A percentile compares a stretch with the other conserved stretches of the same genome.
Evolutionary conservation across 2,888 invertebrate species (phyloP).

Genomic region (Melieria picta): DNA sequence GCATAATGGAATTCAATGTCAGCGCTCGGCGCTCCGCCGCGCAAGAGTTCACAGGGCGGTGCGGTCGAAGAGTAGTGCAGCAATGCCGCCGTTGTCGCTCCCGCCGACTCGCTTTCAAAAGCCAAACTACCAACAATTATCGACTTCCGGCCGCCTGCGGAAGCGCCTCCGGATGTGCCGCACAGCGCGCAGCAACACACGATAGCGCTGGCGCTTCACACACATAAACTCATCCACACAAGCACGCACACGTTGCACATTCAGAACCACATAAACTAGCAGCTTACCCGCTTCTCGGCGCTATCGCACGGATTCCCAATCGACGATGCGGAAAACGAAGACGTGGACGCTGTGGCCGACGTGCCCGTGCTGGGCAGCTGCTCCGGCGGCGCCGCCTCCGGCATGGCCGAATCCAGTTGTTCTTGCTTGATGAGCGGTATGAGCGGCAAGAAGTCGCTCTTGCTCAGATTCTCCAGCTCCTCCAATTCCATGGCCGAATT

Average conservation of each 20-base stretch:
- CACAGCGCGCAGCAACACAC: background rate
- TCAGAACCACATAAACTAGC: background rate
- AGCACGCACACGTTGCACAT: background rate
- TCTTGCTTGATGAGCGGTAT: slow-evolving; percentile 65
- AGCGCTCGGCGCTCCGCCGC: background rate
- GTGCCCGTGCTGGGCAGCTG: slow-evolving; percentile 51
- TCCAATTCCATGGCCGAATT: slow-evolving; percentile 61
- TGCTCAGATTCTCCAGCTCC: slow-evolving; percentile 62
- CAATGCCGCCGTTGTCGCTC: no score
- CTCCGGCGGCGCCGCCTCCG: slow-evolving; percentile 54
- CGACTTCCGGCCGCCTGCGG: slow-evolving; percentile 35
- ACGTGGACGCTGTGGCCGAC: slow-evolving; percentile 50
- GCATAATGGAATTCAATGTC: no score
- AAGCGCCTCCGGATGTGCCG: slow-evolving; percentile 31
- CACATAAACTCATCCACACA: slow-evolving; percentile 5
- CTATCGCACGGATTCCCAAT: slow-evolving; percentile 65
- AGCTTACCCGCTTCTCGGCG: slow-evolving; percentile 65
- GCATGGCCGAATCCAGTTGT: slow-evolving; percentile 57
- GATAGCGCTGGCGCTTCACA: background rate
- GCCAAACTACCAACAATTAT: slow-evolving; percentile 17
- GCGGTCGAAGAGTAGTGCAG: background rate
- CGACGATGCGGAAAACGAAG: slow-evolving; percentile 55
- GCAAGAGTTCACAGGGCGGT: background rate
- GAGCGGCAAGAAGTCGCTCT: slow-evolving; percentile 64
- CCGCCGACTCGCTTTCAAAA: background rate